Percentiles rank a stretch among this genome's conserved stretches.
phyloP scores from a whole-genome alignment of 2,888 invertebrate species.

The Podotricha telesiphe region DNA sequence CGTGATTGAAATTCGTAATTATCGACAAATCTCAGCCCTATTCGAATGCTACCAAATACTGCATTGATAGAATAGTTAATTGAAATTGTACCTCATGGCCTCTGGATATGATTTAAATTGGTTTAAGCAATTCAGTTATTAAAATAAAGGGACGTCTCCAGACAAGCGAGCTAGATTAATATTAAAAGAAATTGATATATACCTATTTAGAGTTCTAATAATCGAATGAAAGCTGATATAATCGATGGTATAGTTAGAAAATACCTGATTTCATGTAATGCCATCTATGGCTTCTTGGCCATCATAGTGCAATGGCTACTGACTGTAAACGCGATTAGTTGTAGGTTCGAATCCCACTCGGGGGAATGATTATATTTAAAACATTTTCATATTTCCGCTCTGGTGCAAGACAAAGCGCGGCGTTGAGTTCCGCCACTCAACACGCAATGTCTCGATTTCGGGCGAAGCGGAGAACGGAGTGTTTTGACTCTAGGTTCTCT shows the following conservation, averaged over 20 bases:
- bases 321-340: no score
- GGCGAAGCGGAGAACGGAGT: no score
- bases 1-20: constrained; percentile 56
- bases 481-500: no score
- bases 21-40: constrained; percentile 63
- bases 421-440: no score
- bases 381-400: no score
- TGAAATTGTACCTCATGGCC: constrained; percentile 22
- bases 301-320: no score
- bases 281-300: no score
- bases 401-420: no score
- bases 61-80: constrained; percentile 40
- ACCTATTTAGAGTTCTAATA: constrained; percentile 19
- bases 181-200: constrained; percentile 34
- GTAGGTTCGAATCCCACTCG: no score
- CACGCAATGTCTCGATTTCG: no score
- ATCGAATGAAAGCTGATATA: neutral
- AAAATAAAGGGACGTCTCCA: constrained; percentile 38
- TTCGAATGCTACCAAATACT: constrained; percentile 58
- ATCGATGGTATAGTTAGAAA: neutral
- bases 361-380: no score
- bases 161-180: constrained; percentile 41
- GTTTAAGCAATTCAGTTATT: constrained; percentile 28
- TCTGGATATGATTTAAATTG: constrained; percentile 30
- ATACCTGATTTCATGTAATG: no score